These are phyloP conservation scores for Artibeus jamaicensis DNA, from an alignment of 2,797 vertebrate species.

Conservation along the genomic window DNA sequence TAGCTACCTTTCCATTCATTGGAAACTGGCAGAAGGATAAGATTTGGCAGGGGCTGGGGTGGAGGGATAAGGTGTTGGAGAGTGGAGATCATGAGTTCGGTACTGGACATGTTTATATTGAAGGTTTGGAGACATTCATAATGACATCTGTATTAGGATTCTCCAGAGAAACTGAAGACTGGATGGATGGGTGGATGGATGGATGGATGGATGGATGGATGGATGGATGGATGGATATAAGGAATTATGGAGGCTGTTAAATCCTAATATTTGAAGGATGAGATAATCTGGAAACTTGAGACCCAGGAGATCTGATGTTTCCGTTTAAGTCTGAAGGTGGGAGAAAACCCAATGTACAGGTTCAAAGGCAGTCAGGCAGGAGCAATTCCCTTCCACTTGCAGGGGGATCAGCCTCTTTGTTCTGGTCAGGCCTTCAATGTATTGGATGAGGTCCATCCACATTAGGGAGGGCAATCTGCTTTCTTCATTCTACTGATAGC, in stretches of 20 bases:
- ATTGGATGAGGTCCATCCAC: background rate
- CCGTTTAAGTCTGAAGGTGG: background rate
- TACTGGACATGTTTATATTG: background rate
- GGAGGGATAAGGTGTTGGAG: background rate
- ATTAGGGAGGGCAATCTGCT: background rate
- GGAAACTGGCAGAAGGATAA: background rate
- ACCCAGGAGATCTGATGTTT: background rate
- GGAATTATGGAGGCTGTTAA: background rate
- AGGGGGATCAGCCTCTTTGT: too few species aligned
- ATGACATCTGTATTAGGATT: background rate
- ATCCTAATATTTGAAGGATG: background rate
- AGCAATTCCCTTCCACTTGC: background rate
- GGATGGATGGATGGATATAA: background rate
- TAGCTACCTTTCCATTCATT: background rate
- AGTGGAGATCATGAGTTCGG: background rate
- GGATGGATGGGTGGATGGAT: too few species aligned
- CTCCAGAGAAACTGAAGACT: background rate
- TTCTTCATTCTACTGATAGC: background rate
- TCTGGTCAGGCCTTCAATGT: background rate
- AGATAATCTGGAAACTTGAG: background rate
- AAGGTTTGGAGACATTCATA: background rate
- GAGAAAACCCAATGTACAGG: background rate
- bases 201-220: background rate
- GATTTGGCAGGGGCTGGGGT: background rate
- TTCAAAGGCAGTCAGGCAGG: background rate